Evolutionary conservation across 2,888 invertebrate genomes (phyloP).

Genomic region (Drosophila birchii): DNA sequence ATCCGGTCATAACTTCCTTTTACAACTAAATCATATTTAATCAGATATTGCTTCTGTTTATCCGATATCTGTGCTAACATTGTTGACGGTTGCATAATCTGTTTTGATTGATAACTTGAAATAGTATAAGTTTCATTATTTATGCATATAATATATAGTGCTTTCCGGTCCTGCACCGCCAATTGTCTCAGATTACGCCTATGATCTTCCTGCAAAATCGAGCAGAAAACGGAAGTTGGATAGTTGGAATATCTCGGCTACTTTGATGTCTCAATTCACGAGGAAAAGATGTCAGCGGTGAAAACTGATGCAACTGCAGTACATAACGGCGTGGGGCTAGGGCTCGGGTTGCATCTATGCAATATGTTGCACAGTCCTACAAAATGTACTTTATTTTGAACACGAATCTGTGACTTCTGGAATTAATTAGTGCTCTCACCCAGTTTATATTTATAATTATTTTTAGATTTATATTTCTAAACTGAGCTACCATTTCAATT

Average conservation of each 20-base stretch:
- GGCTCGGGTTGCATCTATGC: conserved; percentile 60
- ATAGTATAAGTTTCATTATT: background rate
- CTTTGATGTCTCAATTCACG: conserved; percentile 27
- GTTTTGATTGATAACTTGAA: background rate
- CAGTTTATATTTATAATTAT: no score
- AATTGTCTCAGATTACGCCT: conserved; percentile 6
- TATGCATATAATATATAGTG: background rate
- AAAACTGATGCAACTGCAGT: conserved; percentile 30
- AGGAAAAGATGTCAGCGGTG: conserved; percentile 16
- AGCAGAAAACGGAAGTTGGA: conserved; percentile 53
- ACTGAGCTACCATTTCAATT: background rate
- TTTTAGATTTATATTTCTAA: background rate
- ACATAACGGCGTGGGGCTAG: conserved; percentile 28
- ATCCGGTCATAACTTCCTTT: background rate
- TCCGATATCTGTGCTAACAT: background rate
- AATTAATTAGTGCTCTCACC: background rate
- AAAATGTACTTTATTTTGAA: background rate
- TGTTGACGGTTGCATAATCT: background rate
- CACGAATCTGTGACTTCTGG: no score
- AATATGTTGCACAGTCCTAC: conserved; percentile 15
- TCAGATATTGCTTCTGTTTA: background rate
- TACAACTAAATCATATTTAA: background rate
- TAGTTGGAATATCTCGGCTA: conserved; percentile 16
- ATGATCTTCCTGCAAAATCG: conserved; percentile 17
- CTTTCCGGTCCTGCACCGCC: conserved; percentile 14